Conservation (phyloP, 2,797 vertebrate species). For the Lacerta bilineata region DNA sequence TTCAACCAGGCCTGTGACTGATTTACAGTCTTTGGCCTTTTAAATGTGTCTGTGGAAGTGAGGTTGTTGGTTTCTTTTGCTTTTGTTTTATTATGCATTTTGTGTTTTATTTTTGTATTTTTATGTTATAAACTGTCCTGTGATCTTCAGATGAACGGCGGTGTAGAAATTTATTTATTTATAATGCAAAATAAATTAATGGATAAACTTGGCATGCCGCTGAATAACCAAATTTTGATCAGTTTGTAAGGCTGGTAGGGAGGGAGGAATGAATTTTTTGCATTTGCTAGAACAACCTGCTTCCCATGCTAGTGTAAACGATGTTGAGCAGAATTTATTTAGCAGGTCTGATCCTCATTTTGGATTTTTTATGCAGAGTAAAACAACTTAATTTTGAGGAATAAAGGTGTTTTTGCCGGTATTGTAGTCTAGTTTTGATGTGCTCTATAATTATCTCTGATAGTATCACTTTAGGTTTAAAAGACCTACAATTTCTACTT, state of each 20-base stretch:
- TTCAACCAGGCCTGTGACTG: too few species aligned
- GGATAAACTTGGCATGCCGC: too few species aligned
- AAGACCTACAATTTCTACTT: slow-evolving; percentile 25
- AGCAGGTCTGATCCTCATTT: not conserved
- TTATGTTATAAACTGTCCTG: too few species aligned
- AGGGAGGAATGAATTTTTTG: not conserved
- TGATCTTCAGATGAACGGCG: too few species aligned
- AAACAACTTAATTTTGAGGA: slow-evolving; percentile 5
- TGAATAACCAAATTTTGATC: not conserved
- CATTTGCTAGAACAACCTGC: not conserved
- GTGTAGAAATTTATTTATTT: too few species aligned
- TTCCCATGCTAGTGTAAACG: not conserved
- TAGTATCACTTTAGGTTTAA: slow-evolving; percentile 30
- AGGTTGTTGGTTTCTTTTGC: too few species aligned
- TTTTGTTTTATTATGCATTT: too few species aligned
- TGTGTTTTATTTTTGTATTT: too few species aligned
- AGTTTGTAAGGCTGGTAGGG: not conserved
- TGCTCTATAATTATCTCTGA: slow-evolving; percentile 17
- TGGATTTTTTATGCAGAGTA: too few species aligned
- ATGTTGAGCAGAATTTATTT: not conserved
- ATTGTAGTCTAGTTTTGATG: not conserved
- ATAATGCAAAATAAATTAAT: too few species aligned
- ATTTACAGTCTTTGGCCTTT: too few species aligned
- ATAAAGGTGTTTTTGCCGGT: slow-evolving; percentile 1
- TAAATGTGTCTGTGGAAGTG: too few species aligned